Evolutionary conservation across 2,888 invertebrate genomes (phyloP), one percentile per base, ranked within the genome.

Genomic region (Cremastinae sp.): DNA sequence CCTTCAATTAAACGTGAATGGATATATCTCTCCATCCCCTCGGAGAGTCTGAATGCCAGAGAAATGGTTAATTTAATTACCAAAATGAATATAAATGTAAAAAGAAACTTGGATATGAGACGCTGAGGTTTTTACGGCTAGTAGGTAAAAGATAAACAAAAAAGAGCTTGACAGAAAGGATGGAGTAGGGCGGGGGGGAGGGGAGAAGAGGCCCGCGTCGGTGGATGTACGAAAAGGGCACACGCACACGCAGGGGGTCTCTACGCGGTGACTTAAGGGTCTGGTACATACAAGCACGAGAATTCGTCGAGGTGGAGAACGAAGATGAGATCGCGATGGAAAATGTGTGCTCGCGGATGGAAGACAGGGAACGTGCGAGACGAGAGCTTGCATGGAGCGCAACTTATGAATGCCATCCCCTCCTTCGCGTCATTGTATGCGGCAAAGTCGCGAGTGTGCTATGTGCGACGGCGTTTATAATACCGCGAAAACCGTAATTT

Each of bases 401-500:
- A 55, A 77, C 73, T 73, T 73, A 73, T 73, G 61, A 77, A 65
- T 41, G 76, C 43, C n/a, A 58, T 69, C 62, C 72, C 20, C 39
- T 28, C 28, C 5, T 28, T 39, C 20, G 59, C 59, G 65, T 73
- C 69, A 59, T 73, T 59, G 53, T 61, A 71, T 39, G 59, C 53
- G n/a, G 20, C 18, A 8, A 56, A 22, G 5, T 10, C 18, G 39
- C 39, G 18, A 68, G 58, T 39, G 49, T 35, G 75, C 28, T 66
- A 58, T 56, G 47, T 64, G 71, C 72, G 75, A 68, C 58, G 49
- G 75, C 78, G 78, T 79, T 77, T 79, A 78, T 82, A 85, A 85
- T 81, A 80, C 78, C 80, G 78, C 81, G 79, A 84, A 82, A 84
- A 83, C 81, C 83, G 82, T 82, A 84, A 84, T 74, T 75, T 55